These are phyloP conservation scores for Lacanobia wlatinum DNA, from an alignment of 2,888 invertebrate genomes.

Conservation along the genomic window DNA sequence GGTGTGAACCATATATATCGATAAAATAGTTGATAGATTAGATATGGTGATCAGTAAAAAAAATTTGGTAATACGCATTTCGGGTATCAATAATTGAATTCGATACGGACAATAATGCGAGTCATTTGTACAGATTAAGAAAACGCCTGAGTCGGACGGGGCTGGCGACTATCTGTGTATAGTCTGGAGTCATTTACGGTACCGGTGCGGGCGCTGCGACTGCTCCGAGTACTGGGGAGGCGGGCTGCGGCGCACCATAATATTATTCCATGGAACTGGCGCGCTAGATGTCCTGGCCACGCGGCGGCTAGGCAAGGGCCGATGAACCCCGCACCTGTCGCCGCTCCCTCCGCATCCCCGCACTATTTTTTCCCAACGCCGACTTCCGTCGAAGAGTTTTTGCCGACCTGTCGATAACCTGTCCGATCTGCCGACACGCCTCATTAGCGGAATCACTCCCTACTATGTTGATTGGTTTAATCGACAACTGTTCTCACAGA, in stretches of 20 bases:
- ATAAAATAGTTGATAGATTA: slow-evolving; percentile 32
- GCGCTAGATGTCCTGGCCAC: slow-evolving; percentile 74
- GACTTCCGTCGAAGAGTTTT: slow-evolving; percentile 88
- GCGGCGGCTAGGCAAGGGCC: slow-evolving; percentile 76
- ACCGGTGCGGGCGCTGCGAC: slow-evolving; percentile 72
- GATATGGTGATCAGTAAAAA: slow-evolving; percentile 26
- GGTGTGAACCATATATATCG: slow-evolving; percentile 1
- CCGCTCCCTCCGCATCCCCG: slow-evolving; percentile 81
- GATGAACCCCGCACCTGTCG: slow-evolving; percentile 88
- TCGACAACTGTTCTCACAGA: slow-evolving; percentile 73
- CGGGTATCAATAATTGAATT: slow-evolving; percentile 45
- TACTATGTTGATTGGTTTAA: slow-evolving; percentile 76
- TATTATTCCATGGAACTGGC: slow-evolving; percentile 78
- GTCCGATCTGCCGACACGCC: slow-evolving; percentile 86
- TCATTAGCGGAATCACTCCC: slow-evolving; percentile 86
- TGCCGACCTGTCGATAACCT: slow-evolving; percentile 86
- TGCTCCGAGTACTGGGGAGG: slow-evolving; percentile 70
- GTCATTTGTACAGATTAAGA: slow-evolving; percentile 51
- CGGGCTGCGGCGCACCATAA: slow-evolving; percentile 74
- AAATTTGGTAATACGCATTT: slow-evolving; percentile 26
- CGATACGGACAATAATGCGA: slow-evolving; percentile 34
- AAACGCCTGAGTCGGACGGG: slow-evolving; percentile 46
- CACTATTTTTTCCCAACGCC: slow-evolving; percentile 84
- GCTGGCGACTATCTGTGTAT: slow-evolving; percentile 60
- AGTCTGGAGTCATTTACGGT: slow-evolving; percentile 74